phyloP scores from a whole-genome alignment of 2,113 vertebrate species.

The Platichthys stellatus region DNA sequence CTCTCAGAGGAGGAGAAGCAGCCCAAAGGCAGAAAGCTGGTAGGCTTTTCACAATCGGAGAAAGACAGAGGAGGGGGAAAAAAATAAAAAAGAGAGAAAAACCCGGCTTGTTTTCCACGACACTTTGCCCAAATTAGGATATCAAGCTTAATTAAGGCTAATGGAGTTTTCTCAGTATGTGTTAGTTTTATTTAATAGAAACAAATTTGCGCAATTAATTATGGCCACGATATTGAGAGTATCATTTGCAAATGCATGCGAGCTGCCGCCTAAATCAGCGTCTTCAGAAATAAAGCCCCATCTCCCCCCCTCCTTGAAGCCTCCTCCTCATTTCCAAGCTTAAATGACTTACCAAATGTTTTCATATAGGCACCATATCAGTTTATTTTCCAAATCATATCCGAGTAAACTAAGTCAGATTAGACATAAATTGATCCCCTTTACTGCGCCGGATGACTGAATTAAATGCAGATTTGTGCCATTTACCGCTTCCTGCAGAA shows the following conservation, averaged over 20 bases:
- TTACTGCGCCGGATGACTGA: constrained; percentile 1
- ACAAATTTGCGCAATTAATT: constrained; percentile 99
- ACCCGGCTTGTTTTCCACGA: constrained; percentile 96
- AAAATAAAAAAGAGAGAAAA: constrained; percentile 23
- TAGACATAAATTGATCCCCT: constrained; percentile 3
- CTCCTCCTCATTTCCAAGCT: constrained; percentile 53
- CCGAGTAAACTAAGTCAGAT: constrained; percentile 32
- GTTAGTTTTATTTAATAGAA: constrained; percentile 99
- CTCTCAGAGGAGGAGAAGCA: constrained; percentile 94
- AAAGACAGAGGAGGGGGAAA: constrained; percentile 55
- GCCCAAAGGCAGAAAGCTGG: constrained; percentile 96
- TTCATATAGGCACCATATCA: constrained; percentile 20
- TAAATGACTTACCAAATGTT: constrained; percentile 58
- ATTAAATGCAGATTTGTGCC: constrained; percentile 8
- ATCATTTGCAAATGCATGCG: constrained; percentile 90
- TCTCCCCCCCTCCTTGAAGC: constrained; percentile 15
- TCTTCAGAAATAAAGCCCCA: constrained; percentile 71
- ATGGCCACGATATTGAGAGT: constrained; percentile 97
- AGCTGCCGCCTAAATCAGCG: constrained; percentile 71
- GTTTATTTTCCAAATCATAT: constrained; percentile 32
- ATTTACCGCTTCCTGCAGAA: neutral
- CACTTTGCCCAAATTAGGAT: constrained; percentile 99
- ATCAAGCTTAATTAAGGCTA: constrained; percentile 99
- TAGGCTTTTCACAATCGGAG: constrained; percentile 87
- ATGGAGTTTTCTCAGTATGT: constrained; percentile 99